These are phyloP conservation scores for Campylomormyrus tamandua DNA, from an alignment of 2,113 vertebrate species.

Conservation along the genomic window DNA sequence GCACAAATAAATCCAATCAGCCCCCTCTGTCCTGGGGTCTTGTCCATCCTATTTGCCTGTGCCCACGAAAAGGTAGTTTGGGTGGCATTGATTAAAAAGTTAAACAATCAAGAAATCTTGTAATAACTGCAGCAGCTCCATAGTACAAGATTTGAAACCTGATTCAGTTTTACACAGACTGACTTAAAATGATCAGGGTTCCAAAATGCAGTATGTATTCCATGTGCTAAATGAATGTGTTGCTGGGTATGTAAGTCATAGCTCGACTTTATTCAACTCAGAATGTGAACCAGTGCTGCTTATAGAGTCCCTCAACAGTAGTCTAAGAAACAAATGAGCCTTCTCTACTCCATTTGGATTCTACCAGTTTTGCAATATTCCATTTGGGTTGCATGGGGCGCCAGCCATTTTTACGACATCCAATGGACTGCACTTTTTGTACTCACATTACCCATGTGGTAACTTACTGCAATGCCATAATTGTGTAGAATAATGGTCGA, in stretches of 20 bases:
- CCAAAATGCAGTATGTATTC: not conserved
- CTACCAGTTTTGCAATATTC: not conserved
- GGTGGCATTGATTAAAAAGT: not conserved
- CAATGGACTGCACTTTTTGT: not conserved
- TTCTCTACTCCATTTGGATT: not conserved
- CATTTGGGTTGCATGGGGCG: not conserved
- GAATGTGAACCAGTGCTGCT: not conserved
- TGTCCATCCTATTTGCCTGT: not conserved
- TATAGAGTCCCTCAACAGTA: not conserved
- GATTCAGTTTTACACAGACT: not conserved
- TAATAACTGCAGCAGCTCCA: not conserved
- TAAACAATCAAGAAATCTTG: not conserved
- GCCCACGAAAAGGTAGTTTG: not conserved
- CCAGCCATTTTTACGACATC: not conserved
- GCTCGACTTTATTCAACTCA: not conserved
- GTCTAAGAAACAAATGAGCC: not conserved
- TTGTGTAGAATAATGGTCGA: not conserved
- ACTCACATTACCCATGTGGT: not conserved
- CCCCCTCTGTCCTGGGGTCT: not conserved
- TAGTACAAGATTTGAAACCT: not conserved
- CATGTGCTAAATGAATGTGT: not conserved
- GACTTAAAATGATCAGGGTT: not conserved
- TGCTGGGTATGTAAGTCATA: not conserved
- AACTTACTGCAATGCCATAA: not conserved
- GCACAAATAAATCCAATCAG: not conserved